Evolutionary conservation across 2,888 invertebrate species (phyloP).

Genomic region (Diarsia brunnea): DNA sequence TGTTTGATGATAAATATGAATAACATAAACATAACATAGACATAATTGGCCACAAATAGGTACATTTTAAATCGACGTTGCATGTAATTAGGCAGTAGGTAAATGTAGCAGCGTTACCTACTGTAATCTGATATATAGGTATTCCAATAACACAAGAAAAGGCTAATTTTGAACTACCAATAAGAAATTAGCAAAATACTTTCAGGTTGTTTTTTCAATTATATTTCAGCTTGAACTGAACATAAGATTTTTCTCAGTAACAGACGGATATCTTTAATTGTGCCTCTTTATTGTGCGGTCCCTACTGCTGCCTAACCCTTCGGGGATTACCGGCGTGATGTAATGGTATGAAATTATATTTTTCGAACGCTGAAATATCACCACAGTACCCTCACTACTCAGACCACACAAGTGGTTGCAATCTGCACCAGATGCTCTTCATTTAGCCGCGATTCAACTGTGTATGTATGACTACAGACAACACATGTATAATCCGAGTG

Average conservation of each 20-base stretch:
- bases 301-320: background rate
- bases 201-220: background rate
- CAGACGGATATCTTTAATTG: background rate
- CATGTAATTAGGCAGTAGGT: no score
- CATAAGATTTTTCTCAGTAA: background rate
- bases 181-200: background rate
- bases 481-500: conserved; percentile 1
- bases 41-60: background rate
- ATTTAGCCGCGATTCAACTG: conserved; percentile 41
- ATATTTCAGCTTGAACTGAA: background rate
- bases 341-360: background rate
- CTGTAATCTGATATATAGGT: background rate
- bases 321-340: background rate
- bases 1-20: background rate
- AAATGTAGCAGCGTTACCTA: background rate
- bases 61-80: background rate
- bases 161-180: background rate
- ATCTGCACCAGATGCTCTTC: conserved; percentile 51
- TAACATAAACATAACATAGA: background rate
- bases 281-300: background rate
- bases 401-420: conserved; percentile 20
- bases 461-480: background rate
- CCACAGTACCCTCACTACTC: background rate
- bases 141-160: background rate
- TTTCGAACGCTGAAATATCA: background rate